Conservation (phyloP, 2,888 invertebrate species). For the Ormyrus rosae region DNA sequence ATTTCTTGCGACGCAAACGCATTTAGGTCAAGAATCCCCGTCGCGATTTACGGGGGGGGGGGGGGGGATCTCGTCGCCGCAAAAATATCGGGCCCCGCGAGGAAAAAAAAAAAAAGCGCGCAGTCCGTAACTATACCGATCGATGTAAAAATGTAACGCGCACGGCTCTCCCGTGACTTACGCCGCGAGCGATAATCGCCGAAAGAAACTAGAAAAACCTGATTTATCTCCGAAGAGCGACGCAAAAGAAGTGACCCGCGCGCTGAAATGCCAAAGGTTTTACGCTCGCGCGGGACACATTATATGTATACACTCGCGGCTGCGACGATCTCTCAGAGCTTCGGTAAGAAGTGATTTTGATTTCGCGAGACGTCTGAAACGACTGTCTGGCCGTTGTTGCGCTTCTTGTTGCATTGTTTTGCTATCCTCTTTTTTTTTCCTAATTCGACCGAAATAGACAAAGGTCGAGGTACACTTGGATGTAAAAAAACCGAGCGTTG, state of each 20-base stretch:
- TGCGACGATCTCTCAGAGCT: neutral
- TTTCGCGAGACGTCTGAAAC: no score
- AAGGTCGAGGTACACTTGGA: slow-evolving; percentile 57
- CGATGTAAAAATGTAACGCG: slow-evolving; percentile 44
- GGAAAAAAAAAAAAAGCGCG: neutral
- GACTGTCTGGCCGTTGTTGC: neutral
- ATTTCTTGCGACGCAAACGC: neutral
- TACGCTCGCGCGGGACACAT: neutral
- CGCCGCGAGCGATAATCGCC: slow-evolving; percentile 35
- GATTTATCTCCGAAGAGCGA: slow-evolving; percentile 28
- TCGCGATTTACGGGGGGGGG: neutral
- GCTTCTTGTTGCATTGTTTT: neutral
- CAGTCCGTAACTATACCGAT: slow-evolving; percentile 17
- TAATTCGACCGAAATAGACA: slow-evolving; percentile 43
- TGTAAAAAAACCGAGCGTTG: neutral
- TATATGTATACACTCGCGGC: neutral
- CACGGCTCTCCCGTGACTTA: slow-evolving; percentile 15
- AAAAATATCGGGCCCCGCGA: slow-evolving; percentile 23
- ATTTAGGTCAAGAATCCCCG: slow-evolving; percentile 39
- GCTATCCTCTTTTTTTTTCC: neutral
- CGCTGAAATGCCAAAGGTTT: slow-evolving; percentile 37
- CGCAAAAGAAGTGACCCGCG: slow-evolving; percentile 4
- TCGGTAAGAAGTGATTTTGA: neutral
- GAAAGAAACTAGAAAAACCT: slow-evolving; percentile 51
- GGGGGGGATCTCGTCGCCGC: neutral